phyloP scores from a whole-genome alignment of 2,113 vertebrate genomes.

The Copsychus sechellarum region DNA sequence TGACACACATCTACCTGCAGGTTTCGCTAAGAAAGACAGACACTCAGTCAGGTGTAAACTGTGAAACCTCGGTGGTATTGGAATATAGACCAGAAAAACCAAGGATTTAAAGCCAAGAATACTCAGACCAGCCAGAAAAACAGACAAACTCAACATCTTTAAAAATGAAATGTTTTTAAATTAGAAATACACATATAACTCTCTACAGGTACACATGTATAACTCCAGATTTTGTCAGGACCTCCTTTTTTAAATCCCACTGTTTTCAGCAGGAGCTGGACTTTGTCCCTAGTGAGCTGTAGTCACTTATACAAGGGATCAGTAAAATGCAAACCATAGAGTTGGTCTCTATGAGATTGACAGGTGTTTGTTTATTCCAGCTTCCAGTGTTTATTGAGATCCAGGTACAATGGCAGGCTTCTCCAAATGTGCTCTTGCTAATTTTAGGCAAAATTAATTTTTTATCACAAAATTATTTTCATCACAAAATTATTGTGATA shows the following conservation, averaged over 20 bases:
- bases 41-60: background rate
- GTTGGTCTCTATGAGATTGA: background rate
- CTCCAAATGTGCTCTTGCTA: background rate
- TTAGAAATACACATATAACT: background rate
- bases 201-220: background rate
- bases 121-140: background rate
- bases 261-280: background rate
- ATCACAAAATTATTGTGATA: background rate
- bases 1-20: background rate
- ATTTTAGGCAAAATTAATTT: background rate
- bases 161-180: background rate
- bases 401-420: background rate
- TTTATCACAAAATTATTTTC: background rate
- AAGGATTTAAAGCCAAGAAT: background rate
- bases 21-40: background rate
- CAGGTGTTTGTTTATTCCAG: background rate
- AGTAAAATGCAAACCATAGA: background rate
- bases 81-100: background rate
- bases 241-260: background rate
- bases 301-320: background rate
- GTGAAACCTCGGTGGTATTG: background rate
- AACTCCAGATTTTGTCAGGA: background rate
- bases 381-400: background rate
- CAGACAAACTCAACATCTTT: background rate
- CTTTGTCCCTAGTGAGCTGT: background rate